Evolutionary conservation across 2,888 invertebrate species (phyloP).

Genomic region (Plutella xylostella): DNA sequence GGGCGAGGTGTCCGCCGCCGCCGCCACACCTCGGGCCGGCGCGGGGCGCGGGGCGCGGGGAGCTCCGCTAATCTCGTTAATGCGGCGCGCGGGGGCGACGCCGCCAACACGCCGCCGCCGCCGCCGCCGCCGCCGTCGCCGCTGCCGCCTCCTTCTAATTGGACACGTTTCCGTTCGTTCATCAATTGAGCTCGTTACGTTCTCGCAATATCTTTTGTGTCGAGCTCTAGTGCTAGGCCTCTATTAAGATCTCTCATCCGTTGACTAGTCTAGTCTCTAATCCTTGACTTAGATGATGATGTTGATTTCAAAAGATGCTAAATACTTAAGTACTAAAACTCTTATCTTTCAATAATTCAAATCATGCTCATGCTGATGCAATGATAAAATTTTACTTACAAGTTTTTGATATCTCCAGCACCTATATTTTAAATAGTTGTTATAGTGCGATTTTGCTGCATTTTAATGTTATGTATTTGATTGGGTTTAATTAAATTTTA

Average conservation of each 20-base stretch:
- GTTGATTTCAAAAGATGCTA: no score
- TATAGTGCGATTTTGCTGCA: no score
- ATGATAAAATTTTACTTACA: no score
- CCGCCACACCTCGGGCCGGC: slow-evolving; percentile 41
- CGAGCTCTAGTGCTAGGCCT: slow-evolving; percentile 17
- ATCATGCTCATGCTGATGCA: no score
- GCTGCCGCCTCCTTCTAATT: slow-evolving; percentile 65
- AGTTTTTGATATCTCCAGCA: no score
- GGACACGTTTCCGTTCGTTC: slow-evolving; percentile 68
- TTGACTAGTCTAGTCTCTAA: no score
- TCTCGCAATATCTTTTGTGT: slow-evolving; percentile 54
- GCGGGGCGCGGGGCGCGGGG: slow-evolving; percentile 27
- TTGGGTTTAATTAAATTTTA: no score
- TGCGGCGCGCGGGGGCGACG: slow-evolving; percentile 51
- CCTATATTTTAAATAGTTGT: no score
- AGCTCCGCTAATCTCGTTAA: slow-evolving; percentile 60
- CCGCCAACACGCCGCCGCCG: slow-evolving; percentile 17
- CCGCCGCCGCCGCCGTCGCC: slow-evolving; percentile 33
- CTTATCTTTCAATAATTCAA: no score
- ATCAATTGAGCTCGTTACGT: slow-evolving; percentile 67
- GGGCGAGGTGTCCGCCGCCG: slow-evolving; percentile 61
- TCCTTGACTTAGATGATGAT: no score
- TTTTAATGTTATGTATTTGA: no score
- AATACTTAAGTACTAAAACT: no score
- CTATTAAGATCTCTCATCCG: slow-evolving; percentile 4